phyloP scores from a whole-genome alignment of 2,113 vertebrate genomes.

The Phylloscopus trochiloides region DNA sequence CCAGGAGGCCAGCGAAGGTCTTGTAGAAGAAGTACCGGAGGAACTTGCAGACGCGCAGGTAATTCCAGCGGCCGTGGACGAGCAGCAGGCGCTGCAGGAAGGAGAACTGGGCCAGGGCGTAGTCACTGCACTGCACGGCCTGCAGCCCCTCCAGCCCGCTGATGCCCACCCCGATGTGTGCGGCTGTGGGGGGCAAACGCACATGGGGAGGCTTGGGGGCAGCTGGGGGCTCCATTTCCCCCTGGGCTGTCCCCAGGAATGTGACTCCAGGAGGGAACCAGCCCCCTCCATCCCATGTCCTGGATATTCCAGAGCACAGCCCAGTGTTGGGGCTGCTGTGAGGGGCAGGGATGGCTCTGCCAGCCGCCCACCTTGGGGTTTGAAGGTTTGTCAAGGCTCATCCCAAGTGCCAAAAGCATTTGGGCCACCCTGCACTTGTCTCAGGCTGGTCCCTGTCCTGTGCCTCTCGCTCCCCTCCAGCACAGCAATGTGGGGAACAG shows the following conservation, averaged over 20 bases:
- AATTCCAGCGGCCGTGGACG: conserved; percentile 91
- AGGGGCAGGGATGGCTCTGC: not conserved
- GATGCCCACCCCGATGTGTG: conserved; percentile 90
- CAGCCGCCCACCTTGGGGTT: not conserved
- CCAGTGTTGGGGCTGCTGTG: not conserved
- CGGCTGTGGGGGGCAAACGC: conserved; percentile 53
- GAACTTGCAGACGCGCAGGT: conserved; percentile 84
- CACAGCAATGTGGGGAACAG: not conserved
- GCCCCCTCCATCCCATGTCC: not conserved
- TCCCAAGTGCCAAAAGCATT: not conserved
- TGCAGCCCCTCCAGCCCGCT: conserved; percentile 87
- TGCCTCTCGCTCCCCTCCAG: not conserved
- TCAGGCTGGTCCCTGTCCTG: not conserved
- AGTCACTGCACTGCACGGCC: conserved; percentile 90
- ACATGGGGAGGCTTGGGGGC: not conserved
- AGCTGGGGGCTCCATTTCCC: not conserved
- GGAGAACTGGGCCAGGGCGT: conserved; percentile 84
- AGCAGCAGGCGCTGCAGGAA: conserved; percentile 86
- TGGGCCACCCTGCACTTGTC: not conserved
- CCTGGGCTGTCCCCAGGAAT: accelerated
- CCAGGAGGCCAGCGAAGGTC: conserved; percentile 82
- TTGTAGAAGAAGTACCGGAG: conserved; percentile 91
- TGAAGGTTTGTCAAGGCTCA: not conserved
- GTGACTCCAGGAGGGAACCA: not conserved
- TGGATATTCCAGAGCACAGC: not conserved